Conservation (phyloP, 2,113 vertebrate genomes). For the Tylochromis polylepis region DNA sequence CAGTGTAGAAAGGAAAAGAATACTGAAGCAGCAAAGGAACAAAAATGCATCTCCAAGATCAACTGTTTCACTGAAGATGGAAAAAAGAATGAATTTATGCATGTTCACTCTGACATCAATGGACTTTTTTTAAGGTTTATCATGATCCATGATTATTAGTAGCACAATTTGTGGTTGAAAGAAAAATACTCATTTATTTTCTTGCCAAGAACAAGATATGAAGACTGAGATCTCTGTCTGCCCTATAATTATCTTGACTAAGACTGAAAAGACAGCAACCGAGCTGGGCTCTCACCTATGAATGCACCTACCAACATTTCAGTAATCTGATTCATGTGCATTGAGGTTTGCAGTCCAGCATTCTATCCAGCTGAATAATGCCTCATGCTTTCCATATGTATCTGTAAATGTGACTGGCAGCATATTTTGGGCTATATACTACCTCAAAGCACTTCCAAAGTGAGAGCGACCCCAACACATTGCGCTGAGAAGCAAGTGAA, state of each 20-base stretch:
- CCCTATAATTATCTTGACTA: neutral
- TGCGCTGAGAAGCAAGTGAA: neutral
- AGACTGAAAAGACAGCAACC: neutral
- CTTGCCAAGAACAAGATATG: neutral
- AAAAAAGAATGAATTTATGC: neutral
- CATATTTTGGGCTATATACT: neutral
- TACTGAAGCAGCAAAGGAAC: neutral
- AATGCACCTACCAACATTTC: neutral
- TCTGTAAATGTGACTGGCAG: neutral
- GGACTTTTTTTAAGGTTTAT: neutral
- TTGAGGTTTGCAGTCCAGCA: neutral
- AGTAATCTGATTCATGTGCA: neutral
- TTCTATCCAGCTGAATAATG: neutral
- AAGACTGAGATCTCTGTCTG: neutral
- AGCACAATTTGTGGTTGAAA: neutral
- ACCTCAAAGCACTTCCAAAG: neutral
- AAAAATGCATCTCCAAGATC: slow-evolving; percentile 9
- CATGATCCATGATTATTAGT: neutral
- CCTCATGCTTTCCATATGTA: neutral
- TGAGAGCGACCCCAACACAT: neutral
- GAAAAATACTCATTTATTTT: neutral
- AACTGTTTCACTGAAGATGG: neutral
- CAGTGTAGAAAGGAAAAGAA: slow-evolving; percentile 12
- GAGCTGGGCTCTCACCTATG: neutral
- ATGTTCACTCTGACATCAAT: neutral